Evolutionary conservation across 2,797 vertebrate genomes (phyloP).

Genomic region (Parotocinclus haroldoi): DNA sequence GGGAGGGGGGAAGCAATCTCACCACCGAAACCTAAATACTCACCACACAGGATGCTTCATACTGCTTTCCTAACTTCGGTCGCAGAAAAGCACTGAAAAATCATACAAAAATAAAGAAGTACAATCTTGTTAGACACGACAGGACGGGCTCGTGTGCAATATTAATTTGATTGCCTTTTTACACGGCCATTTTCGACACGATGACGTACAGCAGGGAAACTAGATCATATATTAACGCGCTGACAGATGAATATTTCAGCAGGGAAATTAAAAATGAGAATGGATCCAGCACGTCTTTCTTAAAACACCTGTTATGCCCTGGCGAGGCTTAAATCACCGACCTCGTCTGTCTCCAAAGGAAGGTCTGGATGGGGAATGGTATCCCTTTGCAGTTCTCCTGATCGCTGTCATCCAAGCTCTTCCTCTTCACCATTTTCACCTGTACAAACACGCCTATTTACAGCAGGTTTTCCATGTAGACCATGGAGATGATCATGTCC

Average conservation of each 20-base stretch:
- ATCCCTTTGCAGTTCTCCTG: slow-evolving; percentile 89
- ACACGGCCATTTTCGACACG: too few species aligned
- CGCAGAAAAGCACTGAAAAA: slow-evolving; percentile 91
- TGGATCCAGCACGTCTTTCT: neutral
- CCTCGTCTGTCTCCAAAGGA: slow-evolving; percentile 98
- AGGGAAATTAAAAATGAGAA: too few species aligned
- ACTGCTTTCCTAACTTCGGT: slow-evolving; percentile 97
- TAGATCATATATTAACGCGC: too few species aligned
- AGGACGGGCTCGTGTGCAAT: neutral
- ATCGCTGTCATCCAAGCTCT: slow-evolving; percentile 92
- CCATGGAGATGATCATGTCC: neutral
- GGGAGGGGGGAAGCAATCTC: slow-evolving; percentile 4
- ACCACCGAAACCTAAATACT: slow-evolving; percentile 58
- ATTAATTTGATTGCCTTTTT: too few species aligned
- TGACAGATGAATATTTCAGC: too few species aligned
- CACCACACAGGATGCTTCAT: slow-evolving; percentile 99
- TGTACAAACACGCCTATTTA: neutral
- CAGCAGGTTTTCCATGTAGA: neutral
- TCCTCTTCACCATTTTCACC: slow-evolving; percentile 91
- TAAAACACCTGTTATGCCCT: slow-evolving; percentile 69
- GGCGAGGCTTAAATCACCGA: slow-evolving; percentile 55
- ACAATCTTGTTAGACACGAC: too few species aligned
- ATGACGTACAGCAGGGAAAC: too few species aligned
- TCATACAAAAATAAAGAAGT: neutral
- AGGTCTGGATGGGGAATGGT: slow-evolving; percentile 97